Base-by-base conservation (phyloP, 2,888 invertebrate genomes). In the Cataglyphis livida region DNA sequence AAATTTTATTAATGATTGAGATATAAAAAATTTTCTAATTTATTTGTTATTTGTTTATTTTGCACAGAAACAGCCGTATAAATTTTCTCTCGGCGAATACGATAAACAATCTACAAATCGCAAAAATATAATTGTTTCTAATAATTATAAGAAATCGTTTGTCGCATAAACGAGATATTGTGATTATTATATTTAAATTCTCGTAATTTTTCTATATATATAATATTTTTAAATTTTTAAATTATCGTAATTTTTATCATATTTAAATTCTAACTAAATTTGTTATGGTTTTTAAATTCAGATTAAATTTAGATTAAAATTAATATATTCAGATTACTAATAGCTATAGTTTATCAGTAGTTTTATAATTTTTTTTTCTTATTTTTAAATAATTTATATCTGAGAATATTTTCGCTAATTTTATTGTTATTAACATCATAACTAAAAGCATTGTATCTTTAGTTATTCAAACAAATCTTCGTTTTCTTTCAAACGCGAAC, bases 371-470 rank as follows among this genome's bases (percentile, higher is more conserved):
- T 18, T 48, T 7, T 51, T 51, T 51, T 51, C 51, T 74, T 74
- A 48, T 74, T 4, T 62, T 48, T n/a, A 38, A 48, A 75, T 75
- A 75, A 75, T 51, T 64, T 18, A 25, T 38, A 51, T 64, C 25
- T 15, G 10, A n/a, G n/a, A n/a, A 32, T 0, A 12, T n/a, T 54
- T 10, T 44, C 25, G 5, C 3, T 35, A 62, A 62, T 32, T 74
- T 62, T 44, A n/a, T 32, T 32, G 44, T 18, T 62, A 62, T 48
- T 62, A 38, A n/a, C 7, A 15, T 76, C 21, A 10, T 15, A 35
- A 7, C n/a, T 51, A 51, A 51, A 51, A 9, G 7, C 7, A 18
- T 51, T 0, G 7, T 51, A n/a, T 7, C 51, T 51, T n/a, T 51
- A 51, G 10, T 25, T 51, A 51, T 68, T 68, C n/a, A 32, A 48